Base-by-base conservation (phyloP, 2,797 vertebrate species). In the Melanogrammus aeglefinus region DNA sequence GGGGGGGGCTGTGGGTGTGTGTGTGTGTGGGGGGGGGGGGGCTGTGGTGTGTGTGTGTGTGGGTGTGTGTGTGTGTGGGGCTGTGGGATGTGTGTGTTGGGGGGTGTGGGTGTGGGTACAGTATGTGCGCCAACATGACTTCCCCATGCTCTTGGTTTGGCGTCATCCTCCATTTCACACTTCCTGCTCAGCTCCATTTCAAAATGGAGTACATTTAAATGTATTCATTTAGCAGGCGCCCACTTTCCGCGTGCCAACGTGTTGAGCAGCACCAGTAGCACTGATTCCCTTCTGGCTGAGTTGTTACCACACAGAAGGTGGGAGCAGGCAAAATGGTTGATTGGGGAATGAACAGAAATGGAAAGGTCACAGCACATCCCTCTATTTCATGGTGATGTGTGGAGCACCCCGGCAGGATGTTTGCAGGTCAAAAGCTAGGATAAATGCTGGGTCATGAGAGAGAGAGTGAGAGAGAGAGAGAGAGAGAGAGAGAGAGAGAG, bases 351-450 rank as follows among this genome's bases (percentile, higher is more conserved):
- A 72, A 47, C 38, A 81, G 71, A 75, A 85, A 86, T 70, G 75
- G 81, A 85, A 90, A 91, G 84, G 86, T 91, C 87, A 88, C 3
- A 35, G 82, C 83, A 84, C 78, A 81, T 66, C 41, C 79, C 79
- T 79, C 76, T 29, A 39, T 76, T 76, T 77, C 82, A 84, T 9
- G 74, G 78, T 9, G 84, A 72, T 77, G 74, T 77, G 74, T 47
- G 82, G 83, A 80, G n/a, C 0, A 21, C 66, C 73, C 31, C 47
- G 21, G 63, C 44, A 78, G 35, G 75, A 80, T 88, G 81, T 89
- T 89, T 82, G 85, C 85, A 84, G 87, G 84, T 87, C 84, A 88
- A 85, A 79, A 81, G 85, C 77, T 21, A 12, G 79, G 79, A 81
- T 83, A 77, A 78, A 75, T 78, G 78, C 70, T 31, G 77, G 80